A percentile compares a stretch with the other conserved stretches of the same genome.
Evolutionary conservation across 2,797 vertebrate genomes (phyloP).

Genomic region (Jordanella pulchra): DNA sequence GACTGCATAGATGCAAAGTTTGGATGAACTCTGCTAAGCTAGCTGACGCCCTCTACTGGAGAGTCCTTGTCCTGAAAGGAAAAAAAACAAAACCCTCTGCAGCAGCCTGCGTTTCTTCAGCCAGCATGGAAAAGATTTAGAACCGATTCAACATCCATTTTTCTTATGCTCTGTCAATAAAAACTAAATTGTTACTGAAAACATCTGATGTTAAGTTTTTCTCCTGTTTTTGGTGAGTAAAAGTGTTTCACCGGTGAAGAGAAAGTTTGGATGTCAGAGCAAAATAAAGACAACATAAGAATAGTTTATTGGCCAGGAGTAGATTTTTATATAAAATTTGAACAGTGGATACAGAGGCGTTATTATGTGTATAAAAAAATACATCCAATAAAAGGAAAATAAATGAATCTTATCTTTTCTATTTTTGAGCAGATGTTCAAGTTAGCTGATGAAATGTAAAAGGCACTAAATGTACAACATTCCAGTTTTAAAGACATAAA

Average conservation of each 20-base stretch:
- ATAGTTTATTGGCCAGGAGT: constrained; percentile 65
- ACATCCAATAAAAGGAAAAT: constrained; percentile 77
- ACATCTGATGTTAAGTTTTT: no score
- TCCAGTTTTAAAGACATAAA: constrained; percentile 80
- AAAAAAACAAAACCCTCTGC: no score
- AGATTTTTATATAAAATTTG: constrained; percentile 82
- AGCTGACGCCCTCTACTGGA: background rate
- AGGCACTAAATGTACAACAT: constrained; percentile 85
- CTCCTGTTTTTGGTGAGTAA: background rate
- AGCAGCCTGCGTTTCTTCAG: background rate
- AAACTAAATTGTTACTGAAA: no score
- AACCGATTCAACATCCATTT: background rate
- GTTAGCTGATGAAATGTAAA: constrained; percentile 83
- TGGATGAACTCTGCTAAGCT: background rate
- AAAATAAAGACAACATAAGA: constrained; percentile 33
- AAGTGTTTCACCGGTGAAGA: background rate
- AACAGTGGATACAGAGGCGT: constrained; percentile 77
- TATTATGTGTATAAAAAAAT: constrained; percentile 81
- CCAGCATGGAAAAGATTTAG: background rate
- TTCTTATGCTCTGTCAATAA: no score
- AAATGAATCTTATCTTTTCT: constrained; percentile 75
- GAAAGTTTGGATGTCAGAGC: background rate
- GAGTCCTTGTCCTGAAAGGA: background rate
- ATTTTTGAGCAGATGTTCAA: constrained; percentile 72
- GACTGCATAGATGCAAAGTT: background rate